Conservation (phyloP, 2,888 invertebrate genomes). For the Pristionchus japonicus region DNA sequence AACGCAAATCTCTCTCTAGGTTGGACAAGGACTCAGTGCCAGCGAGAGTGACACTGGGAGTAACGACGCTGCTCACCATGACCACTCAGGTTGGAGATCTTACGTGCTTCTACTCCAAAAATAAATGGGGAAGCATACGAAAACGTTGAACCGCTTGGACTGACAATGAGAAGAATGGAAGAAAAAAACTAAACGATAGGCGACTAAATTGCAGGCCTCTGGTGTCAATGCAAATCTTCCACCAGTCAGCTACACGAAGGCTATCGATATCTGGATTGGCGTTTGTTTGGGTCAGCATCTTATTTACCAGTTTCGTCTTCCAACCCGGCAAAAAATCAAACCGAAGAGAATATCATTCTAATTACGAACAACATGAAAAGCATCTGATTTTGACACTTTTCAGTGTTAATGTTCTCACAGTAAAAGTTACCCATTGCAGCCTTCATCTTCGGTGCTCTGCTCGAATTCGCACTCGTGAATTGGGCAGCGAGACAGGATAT, state of each 20-base stretch:
- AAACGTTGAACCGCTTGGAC: no score
- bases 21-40: slow-evolving; percentile 73
- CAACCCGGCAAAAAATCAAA: not conserved
- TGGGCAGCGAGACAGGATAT: slow-evolving; percentile 48
- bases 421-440: slow-evolving; percentile 34
- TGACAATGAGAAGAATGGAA: not conserved
- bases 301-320: not conserved
- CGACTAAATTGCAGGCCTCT: slow-evolving; percentile 34
- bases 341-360: no score
- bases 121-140: not conserved
- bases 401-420: no score
- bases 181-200: not conserved
- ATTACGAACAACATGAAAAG: not conserved
- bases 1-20: no score
- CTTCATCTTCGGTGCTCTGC: slow-evolving; percentile 48
- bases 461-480: slow-evolving; percentile 48
- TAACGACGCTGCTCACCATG: slow-evolving; percentile 49
- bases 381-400: no score
- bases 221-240: slow-evolving; percentile 51
- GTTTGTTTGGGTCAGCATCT: slow-evolving; percentile 41
- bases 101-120: no score
- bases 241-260: slow-evolving; percentile 48
- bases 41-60: slow-evolving; percentile 67
- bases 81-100: slow-evolving; percentile 47
- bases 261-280: slow-evolving; percentile 49